A percentile compares a stretch with the other conserved stretches of the same genome.
Evolutionary conservation across 2,888 invertebrate genomes (phyloP).

Genomic region (Agonopterix alstromeriana): DNA sequence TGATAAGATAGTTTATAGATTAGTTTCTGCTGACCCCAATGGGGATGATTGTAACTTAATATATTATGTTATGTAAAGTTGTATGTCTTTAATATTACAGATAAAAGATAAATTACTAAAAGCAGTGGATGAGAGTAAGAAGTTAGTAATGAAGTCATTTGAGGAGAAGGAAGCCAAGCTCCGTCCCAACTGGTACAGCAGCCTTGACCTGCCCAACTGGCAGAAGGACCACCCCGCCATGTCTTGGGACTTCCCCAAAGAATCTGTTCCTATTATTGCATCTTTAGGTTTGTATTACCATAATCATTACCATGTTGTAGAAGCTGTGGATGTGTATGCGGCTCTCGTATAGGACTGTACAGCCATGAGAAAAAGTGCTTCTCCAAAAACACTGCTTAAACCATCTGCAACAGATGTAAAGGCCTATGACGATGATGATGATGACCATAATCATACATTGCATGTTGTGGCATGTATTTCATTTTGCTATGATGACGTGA

Average conservation of each 20-base stretch:
- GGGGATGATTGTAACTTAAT: no score
- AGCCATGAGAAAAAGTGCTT: no score
- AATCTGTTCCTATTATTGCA: slow-evolving; percentile 47
- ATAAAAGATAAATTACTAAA: slow-evolving; percentile 69
- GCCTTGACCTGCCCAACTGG: slow-evolving; percentile 63
- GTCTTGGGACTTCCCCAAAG: slow-evolving; percentile 74
- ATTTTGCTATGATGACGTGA: no score
- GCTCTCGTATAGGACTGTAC: no score
- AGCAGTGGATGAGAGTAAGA: slow-evolving; percentile 72
- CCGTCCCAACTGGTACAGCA: slow-evolving; percentile 59
- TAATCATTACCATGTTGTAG: no score
- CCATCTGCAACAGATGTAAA: no score
- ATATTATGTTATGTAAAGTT: background rate
- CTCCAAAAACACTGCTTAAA: no score
- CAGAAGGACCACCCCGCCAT: slow-evolving; percentile 64
- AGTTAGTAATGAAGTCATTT: slow-evolving; percentile 65
- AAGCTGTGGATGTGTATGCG: no score
- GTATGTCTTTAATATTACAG: slow-evolving; percentile 21
- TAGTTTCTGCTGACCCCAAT: background rate
- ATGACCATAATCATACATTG: no score
- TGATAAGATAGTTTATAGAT: background rate
- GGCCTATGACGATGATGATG: no score
- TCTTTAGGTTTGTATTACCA: slow-evolving; percentile 42
- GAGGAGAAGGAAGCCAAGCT: slow-evolving; percentile 61
- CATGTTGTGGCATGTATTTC: no score